Evolutionary conservation across 2,797 vertebrate genomes (phyloP), one percentile per base, ranked within the genome.

Genomic region (Malacoraja senta): DNA sequence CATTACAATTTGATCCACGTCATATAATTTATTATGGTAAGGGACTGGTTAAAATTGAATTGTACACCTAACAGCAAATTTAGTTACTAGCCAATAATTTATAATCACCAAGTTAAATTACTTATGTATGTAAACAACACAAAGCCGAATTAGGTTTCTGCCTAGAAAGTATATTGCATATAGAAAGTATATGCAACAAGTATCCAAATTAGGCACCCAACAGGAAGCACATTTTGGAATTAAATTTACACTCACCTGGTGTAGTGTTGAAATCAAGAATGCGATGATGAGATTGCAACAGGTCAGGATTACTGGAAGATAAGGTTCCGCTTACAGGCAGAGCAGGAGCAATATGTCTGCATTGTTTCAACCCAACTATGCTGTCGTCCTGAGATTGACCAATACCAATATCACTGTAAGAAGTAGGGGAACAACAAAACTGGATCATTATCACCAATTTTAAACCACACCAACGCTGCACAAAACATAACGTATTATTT

Each of bases 371-470:
- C 3, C 99, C 99, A 77, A 99, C 98, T 72, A 99, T 99, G 96
- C 98, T 99, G 97, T 99, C 99, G 93, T 99, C 99, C 94, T 99
- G 99, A 94, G 98, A 99, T 94, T 99, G 98, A 93, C 99, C 99
- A 94, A 99, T 98, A 94, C 98, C 99, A 94, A 99, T 98, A 65
- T 99, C 98, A 94, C 99, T 97, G 94, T 0, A 1, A 12, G 93
- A 93, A 94, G 74, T 94, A 93, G 91, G 58, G 84, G 91, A 93
- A 78, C 3, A 2, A 93, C 76, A 81, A 86, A 72, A 94, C 7
- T 92, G 24, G 35, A 74, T 76, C 8, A 76, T 8, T 74, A 71
- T 29, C 44, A 24, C 35, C 9, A 53, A 92, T 17, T 71, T 53
- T 29, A 92, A 68, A 21, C 63, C 61, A 88, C 17, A 32, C 63